phyloP scores from a whole-genome alignment of 53 echinoderm and acorn worm species.

The Mesocentrotus franciscanus region DNA sequence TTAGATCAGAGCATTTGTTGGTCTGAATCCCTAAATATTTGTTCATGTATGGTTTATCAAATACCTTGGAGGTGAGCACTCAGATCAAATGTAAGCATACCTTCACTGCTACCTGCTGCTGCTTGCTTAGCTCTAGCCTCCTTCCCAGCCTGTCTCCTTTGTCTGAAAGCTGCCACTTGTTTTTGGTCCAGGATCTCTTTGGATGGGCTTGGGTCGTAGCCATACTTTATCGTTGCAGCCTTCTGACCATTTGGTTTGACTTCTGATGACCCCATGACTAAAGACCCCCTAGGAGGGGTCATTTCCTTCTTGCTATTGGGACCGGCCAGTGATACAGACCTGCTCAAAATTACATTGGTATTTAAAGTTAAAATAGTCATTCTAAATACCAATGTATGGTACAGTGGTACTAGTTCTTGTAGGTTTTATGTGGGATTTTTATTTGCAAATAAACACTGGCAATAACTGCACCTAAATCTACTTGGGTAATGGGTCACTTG shows the following conservation, averaged over 20 bases:
- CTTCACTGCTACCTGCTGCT: background rate
- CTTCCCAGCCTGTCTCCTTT: constrained; percentile 62
- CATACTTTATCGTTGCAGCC: constrained; percentile 63
- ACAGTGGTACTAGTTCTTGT: no score
- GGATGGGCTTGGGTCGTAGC: constrained; percentile 88
- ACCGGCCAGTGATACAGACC: constrained; percentile 50
- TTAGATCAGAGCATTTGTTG: no score
- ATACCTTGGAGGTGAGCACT: background rate
- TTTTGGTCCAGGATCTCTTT: constrained; percentile 76
- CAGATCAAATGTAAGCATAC: background rate
- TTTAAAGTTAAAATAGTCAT: background rate
- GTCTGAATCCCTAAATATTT: no score
- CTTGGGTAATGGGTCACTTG: no score
- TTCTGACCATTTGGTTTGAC: background rate
- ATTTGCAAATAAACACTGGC: no score
- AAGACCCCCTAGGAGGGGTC: background rate
- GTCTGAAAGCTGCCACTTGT: constrained; percentile 71
- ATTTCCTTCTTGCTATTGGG: background rate
- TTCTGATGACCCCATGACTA: background rate
- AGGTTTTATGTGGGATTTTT: no score
- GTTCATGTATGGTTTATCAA: no score
- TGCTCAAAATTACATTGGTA: background rate
- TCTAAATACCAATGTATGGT: no score
- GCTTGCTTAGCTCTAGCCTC: constrained; percentile 38
- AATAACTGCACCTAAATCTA: no score